Percentiles rank a stretch among this genome's conserved stretches.
These are phyloP conservation scores for Tanypteryx hageni DNA, from an alignment of 2,888 invertebrate species.

Conservation along the genomic window DNA sequence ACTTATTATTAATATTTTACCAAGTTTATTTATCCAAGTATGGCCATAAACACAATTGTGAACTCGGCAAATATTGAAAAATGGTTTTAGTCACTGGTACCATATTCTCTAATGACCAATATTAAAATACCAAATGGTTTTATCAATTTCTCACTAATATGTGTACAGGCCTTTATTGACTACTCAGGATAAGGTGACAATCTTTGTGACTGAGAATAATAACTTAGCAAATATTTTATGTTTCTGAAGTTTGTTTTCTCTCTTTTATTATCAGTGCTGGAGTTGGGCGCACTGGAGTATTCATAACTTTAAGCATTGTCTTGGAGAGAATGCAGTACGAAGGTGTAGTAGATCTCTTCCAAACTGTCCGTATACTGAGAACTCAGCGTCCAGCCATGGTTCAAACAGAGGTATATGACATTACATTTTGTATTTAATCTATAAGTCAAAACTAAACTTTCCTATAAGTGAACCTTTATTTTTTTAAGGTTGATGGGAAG, in stretches of 20 bases:
- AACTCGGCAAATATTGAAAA: too few species aligned
- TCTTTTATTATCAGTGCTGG: slow-evolving; percentile 85
- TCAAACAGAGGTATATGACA: slow-evolving; percentile 93
- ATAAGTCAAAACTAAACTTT: too few species aligned
- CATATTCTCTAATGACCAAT: too few species aligned
- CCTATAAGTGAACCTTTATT: too few species aligned
- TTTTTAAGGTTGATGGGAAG: too few species aligned
- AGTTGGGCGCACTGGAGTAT: slow-evolving; percentile 98
- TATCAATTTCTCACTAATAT: not conserved
- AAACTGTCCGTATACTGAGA: slow-evolving; percentile 97
- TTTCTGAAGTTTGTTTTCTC: not conserved
- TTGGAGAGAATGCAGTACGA: slow-evolving; percentile 99
- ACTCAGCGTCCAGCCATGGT: slow-evolving; percentile 99
- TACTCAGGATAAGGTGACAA: not conserved
- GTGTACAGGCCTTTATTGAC: not conserved
- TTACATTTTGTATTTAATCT: not conserved
- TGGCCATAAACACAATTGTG: too few species aligned
- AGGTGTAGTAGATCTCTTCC: slow-evolving; percentile 99
- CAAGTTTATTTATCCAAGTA: too few species aligned
- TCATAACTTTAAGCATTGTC: slow-evolving; percentile 98
- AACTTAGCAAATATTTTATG: not conserved
- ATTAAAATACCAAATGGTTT: not conserved
- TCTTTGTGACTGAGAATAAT: not conserved
- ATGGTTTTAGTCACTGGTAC: too few species aligned
- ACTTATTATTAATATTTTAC: too few species aligned